These are phyloP conservation scores for Cavia aperea DNA, from an alignment of 2,113 vertebrate species.

Conservation along the genomic window DNA sequence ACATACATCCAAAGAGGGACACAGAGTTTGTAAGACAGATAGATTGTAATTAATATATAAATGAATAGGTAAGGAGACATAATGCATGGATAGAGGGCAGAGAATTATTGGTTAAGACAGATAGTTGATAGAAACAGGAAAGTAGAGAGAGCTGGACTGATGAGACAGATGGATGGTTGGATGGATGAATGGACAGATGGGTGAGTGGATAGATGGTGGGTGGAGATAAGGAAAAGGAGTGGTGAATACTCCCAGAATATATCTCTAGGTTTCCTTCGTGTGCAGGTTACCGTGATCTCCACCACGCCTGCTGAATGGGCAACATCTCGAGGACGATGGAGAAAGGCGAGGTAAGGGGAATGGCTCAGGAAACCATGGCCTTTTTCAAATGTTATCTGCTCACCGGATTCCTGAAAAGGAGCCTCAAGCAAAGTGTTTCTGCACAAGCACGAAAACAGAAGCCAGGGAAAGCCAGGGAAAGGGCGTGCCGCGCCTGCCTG, in stretches of 20 bases:
- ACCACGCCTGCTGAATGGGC: background rate
- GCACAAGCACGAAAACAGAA: background rate
- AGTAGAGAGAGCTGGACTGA: background rate
- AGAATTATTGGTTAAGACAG: background rate
- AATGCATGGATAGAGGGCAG: background rate
- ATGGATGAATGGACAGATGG: no score
- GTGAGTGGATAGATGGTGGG: background rate
- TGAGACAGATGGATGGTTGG: background rate
- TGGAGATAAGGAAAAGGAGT: background rate
- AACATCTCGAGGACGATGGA: background rate
- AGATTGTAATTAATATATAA: background rate
- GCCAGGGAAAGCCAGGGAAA: background rate
- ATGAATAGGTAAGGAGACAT: background rate
- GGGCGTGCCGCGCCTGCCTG: rapidly evolving
- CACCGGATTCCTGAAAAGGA: background rate
- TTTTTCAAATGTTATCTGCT: background rate
- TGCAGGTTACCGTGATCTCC: background rate
- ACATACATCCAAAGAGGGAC: background rate
- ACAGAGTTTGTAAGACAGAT: background rate
- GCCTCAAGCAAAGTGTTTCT: background rate
- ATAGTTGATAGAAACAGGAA: background rate
- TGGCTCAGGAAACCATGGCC: background rate
- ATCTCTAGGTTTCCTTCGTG: background rate
- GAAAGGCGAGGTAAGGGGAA: background rate
- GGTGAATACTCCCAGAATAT: background rate